phyloP scores from a whole-genome alignment of 2,888 invertebrate species.

The Arenicola marina region DNA sequence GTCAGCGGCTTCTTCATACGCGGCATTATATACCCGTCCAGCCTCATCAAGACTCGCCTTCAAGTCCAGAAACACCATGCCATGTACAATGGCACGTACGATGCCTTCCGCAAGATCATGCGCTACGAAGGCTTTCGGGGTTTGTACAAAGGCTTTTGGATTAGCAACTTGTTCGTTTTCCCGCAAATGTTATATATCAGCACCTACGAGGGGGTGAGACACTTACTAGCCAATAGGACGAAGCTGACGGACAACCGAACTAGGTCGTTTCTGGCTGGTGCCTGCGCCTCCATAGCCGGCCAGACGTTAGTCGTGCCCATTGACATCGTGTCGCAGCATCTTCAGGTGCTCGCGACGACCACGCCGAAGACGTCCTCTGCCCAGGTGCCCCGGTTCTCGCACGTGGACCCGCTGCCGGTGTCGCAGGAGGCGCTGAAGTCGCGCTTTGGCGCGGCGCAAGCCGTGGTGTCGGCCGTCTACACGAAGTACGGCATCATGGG shows the following conservation, averaged over 20 bases:
- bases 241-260: constrained; percentile 61
- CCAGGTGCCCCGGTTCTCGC: too few relatives aligned
- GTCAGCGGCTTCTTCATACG: constrained; percentile 81
- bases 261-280: constrained; percentile 79
- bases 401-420: too few relatives aligned
- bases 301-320: constrained; percentile 96
- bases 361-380: constrained; percentile 1
- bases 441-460: constrained; percentile 40
- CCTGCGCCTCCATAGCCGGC: constrained; percentile 84
- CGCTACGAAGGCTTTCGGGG: constrained; percentile 82
- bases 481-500: constrained; percentile 80
- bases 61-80: constrained; percentile 68
- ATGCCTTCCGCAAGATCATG: constrained; percentile 87
- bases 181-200: constrained; percentile 74
- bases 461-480: constrained; percentile 78
- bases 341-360: constrained; percentile 81
- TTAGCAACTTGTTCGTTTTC: constrained; percentile 79
- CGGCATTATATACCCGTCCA: constrained; percentile 83
- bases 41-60: constrained; percentile 90
- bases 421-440: constrained; percentile 9
- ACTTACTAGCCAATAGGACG: constrained; percentile 73
- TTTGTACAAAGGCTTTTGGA: constrained; percentile 92
- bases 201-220: constrained; percentile 89
- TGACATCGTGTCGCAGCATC: constrained; percentile 94
- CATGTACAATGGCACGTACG: constrained; percentile 77